phyloP scores from a whole-genome alignment of 2,797 vertebrate species.

The Tinamus major region DNA sequence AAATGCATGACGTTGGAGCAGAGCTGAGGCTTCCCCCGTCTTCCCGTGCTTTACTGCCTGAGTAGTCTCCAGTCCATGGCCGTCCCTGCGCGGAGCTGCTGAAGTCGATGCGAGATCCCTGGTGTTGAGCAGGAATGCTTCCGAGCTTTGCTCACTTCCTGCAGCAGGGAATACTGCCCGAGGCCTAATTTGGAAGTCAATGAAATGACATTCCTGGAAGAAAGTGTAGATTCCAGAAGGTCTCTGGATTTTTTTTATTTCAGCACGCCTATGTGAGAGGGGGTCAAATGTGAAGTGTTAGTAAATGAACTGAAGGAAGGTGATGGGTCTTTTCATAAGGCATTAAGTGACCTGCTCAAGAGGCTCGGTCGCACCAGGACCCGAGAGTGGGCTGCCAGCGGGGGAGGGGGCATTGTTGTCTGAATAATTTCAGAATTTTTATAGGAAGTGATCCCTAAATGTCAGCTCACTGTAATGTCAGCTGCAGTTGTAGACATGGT shows the following conservation, averaged over 20 bases:
- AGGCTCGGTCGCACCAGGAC: no score
- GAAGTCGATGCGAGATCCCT: not conserved
- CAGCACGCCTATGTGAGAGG: no score
- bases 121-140: not conserved
- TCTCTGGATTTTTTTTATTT: not conserved
- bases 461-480: not conserved
- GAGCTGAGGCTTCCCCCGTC: not conserved
- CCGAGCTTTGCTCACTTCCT: slow-evolving; percentile 20
- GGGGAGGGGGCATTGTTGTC: no score
- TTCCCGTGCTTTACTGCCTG: rapidly evolving
- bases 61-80: not conserved
- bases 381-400: no score
- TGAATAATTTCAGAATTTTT: not conserved
- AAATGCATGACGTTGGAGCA: not conserved
- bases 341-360: not conserved
- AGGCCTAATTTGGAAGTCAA: not conserved
- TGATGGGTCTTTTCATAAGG: not conserved
- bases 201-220: not conserved
- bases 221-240: not conserved
- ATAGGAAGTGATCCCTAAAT: not conserved
- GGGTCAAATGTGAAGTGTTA: not conserved
- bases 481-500: not conserved
- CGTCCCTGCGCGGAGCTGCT: not conserved
- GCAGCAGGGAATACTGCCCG: not conserved
- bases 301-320: not conserved